Conservation (phyloP, 2,888 invertebrate genomes). For the Stictocephala bisonia region DNA sequence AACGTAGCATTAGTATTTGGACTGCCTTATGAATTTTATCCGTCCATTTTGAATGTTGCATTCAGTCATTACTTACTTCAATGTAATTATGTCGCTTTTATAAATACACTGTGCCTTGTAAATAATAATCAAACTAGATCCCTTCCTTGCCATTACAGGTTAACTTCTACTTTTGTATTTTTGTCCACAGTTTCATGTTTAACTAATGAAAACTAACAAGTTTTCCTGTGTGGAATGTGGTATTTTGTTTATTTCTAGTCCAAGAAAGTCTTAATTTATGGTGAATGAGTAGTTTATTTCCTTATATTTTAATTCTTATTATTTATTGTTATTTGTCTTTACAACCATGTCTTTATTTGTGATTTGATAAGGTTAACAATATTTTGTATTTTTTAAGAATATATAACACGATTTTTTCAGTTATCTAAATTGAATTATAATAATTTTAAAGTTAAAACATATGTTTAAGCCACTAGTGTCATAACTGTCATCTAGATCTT, state of each 20-base stretch:
- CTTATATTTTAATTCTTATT: no score
- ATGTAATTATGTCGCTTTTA: not conserved
- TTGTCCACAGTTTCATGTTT: not conserved
- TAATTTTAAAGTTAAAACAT: no score
- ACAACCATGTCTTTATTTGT: no score
- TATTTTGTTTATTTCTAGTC: conserved; percentile 33
- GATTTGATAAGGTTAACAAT: no score
- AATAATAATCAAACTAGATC: conserved; percentile 30
- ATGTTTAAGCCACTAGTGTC: no score
- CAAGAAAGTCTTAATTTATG: conserved; percentile 19
- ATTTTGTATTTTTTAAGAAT: no score
- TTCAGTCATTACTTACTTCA: no score
- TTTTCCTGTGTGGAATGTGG: conserved; percentile 12
- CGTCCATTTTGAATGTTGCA: conserved; percentile 12
- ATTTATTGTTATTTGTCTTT: no score
- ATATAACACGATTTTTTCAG: no score
- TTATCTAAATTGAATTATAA: no score
- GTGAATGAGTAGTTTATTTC: conserved; percentile 28
- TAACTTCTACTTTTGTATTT: not conserved
- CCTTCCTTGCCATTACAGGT: conserved; percentile 25
- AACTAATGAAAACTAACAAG: not conserved
- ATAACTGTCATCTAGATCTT: no score
- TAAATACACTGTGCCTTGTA: conserved; percentile 23
- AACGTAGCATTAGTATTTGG: not conserved
- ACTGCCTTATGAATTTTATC: conserved; percentile 15